Conservation (phyloP, 2,888 invertebrate species). For the Buathra laborator region DNA sequence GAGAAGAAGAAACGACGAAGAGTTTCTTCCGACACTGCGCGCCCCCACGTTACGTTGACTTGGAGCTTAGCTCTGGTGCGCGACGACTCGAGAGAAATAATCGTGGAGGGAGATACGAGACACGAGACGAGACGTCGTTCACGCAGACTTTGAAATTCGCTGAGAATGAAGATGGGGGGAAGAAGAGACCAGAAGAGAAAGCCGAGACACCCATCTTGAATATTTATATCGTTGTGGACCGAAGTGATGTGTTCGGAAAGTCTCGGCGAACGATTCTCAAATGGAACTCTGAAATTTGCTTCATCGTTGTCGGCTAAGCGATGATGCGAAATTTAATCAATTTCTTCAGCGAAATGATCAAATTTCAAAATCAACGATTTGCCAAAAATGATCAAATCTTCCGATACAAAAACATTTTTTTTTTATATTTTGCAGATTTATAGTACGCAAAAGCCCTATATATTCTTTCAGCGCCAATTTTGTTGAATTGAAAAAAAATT, state of each 20-base stretch:
- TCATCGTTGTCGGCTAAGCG: neutral
- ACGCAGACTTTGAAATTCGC: constrained; percentile 55
- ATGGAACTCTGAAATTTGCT: constrained; percentile 17
- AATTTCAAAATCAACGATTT: too few species aligned
- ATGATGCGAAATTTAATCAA: neutral
- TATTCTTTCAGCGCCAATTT: neutral
- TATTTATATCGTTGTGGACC: constrained; percentile 78
- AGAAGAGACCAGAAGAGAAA: constrained; percentile 54
- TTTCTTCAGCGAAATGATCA: neutral
- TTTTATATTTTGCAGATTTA: neutral
- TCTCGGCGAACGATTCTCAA: constrained; percentile 61
- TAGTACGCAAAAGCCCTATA: neutral
- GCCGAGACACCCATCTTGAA: constrained; percentile 76
- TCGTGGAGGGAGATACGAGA: constrained; percentile 40
- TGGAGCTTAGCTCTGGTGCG: constrained; percentile 3
- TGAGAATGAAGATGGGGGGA: constrained; percentile 8
- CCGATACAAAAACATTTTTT: neutral
- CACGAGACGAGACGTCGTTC: constrained; percentile 40
- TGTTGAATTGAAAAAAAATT: neutral
- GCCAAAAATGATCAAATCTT: too few species aligned
- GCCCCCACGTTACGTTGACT: neutral
- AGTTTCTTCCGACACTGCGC: neutral
- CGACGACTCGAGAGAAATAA: constrained; percentile 42
- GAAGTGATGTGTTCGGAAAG: constrained; percentile 22
- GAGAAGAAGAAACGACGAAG: constrained; percentile 12